Percentiles rank a stretch among this genome's conserved stretches.
phyloP scores from a whole-genome alignment of 2,113 vertebrate species.

The Saccopteryx leptura region DNA sequence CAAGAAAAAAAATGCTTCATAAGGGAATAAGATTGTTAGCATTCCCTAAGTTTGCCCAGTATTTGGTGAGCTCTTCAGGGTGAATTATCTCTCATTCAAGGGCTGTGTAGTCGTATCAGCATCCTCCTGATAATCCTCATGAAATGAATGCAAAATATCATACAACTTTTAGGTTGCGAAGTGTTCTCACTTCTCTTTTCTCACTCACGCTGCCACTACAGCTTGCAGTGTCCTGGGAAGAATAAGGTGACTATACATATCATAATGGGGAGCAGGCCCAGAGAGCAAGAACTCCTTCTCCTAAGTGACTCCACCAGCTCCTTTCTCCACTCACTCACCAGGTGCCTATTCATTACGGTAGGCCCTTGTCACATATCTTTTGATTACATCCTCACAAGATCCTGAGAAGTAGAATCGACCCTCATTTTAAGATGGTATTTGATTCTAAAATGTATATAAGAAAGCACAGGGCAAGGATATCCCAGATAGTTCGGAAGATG shows the following conservation, averaged over 20 bases:
- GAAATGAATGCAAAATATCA: neutral
- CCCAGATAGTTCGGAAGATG: neutral
- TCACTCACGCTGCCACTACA: neutral
- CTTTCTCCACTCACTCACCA: neutral
- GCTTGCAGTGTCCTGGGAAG: neutral
- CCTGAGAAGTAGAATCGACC: neutral
- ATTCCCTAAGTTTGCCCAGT: no score
- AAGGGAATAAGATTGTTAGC: neutral
- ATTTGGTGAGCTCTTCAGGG: neutral
- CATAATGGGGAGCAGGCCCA: neutral
- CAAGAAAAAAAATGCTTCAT: neutral
- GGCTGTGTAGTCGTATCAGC: neutral
- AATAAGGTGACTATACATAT: accelerated
- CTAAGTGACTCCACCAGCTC: neutral
- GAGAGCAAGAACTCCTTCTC: neutral
- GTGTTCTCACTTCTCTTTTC: neutral
- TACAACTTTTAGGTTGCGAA: no score
- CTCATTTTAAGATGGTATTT: neutral
- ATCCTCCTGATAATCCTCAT: neutral
- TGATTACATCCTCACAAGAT: neutral
- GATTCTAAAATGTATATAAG: neutral
- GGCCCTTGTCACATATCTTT: neutral
- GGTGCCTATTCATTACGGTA: neutral
- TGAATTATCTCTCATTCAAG: neutral
- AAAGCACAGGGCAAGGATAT: neutral